phyloP scores from a whole-genome alignment of 2,888 invertebrate genomes.

The Ormyrus rosae region DNA sequence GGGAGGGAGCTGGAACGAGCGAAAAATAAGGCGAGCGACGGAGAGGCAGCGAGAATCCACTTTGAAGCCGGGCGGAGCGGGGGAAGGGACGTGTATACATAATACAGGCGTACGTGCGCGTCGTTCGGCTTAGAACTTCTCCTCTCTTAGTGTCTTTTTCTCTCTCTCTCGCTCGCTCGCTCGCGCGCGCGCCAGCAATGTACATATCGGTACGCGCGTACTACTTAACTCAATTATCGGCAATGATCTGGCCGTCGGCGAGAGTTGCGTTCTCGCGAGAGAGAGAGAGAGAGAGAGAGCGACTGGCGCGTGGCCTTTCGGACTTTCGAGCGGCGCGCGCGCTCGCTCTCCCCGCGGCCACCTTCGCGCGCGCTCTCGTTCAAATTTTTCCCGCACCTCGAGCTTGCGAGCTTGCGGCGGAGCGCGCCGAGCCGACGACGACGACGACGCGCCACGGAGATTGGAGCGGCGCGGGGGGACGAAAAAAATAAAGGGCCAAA shows the following conservation, averaged over 20 bases:
- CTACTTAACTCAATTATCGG: constrained; percentile 58
- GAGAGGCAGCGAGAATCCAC: not conserved
- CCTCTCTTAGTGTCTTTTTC: constrained; percentile 12
- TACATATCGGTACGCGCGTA: constrained; percentile 47
- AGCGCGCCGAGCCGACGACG: not conserved
- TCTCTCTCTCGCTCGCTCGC: not conserved
- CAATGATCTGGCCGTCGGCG: constrained; percentile 50
- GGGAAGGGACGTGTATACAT: constrained; percentile 48
- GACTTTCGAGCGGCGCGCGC: constrained; percentile 28
- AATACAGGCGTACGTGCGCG: constrained; percentile 41
- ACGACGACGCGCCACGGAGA: constrained; percentile 12
- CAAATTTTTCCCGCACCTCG: not conserved
- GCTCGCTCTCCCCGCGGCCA: too few relatives aligned
- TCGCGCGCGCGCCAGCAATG: not conserved
- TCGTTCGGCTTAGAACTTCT: constrained; percentile 36
- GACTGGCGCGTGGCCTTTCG: constrained; percentile 35
- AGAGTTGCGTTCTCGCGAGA: constrained; percentile 28
- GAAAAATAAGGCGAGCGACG: constrained; percentile 9
- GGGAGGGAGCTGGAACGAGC: constrained; percentile 11
- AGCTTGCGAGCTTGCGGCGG: not conserved
- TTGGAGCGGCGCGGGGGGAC: not conserved
- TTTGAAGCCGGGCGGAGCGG: not conserved
- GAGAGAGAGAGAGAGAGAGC: not conserved
- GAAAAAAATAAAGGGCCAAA: constrained; percentile 33
- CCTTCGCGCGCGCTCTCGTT: not conserved